Conservation (phyloP, 2,888 invertebrate species). For the Pyrocoelia pectoralis region DNA sequence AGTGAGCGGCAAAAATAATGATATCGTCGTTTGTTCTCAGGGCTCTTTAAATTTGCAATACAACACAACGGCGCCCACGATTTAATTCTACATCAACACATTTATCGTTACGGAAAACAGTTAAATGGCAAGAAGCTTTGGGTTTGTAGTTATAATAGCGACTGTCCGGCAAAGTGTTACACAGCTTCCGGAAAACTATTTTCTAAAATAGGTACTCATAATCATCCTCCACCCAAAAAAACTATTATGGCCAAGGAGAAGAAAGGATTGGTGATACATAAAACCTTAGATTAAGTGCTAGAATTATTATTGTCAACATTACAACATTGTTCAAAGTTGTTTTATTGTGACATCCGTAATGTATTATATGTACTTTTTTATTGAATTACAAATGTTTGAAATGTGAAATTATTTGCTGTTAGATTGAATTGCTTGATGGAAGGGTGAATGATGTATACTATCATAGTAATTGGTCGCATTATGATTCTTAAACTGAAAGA, state of each 20-base stretch:
- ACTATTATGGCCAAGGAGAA: slow-evolving; percentile 40
- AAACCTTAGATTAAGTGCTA: slow-evolving; percentile 17
- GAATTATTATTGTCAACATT: neutral
- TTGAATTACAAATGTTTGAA: too few species aligned
- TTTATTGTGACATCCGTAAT: too few species aligned
- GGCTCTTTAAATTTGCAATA: slow-evolving; percentile 45
- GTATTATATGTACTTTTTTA: too few species aligned
- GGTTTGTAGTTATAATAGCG: slow-evolving; percentile 43
- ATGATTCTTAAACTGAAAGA: too few species aligned
- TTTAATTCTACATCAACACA: slow-evolving; percentile 47
- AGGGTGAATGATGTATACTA: too few species aligned
- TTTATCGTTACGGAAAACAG: slow-evolving; percentile 44
- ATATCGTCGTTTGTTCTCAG: slow-evolving; percentile 37
- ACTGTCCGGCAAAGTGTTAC: slow-evolving; percentile 48
- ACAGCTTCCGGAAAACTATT: slow-evolving; percentile 46
- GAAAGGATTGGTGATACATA: slow-evolving; percentile 35
- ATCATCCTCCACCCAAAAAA: slow-evolving; percentile 44
- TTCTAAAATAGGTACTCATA: slow-evolving; percentile 47
- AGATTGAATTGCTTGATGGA: too few species aligned
- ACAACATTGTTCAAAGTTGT: too few species aligned
- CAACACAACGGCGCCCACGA: slow-evolving; percentile 35
- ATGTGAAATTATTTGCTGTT: too few species aligned
- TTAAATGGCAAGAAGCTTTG: slow-evolving; percentile 43
- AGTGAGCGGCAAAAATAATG: neutral
- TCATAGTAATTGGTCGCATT: too few species aligned